Conservation (phyloP, 2,888 invertebrate genomes). For the Syrphus vitripennis region DNA sequence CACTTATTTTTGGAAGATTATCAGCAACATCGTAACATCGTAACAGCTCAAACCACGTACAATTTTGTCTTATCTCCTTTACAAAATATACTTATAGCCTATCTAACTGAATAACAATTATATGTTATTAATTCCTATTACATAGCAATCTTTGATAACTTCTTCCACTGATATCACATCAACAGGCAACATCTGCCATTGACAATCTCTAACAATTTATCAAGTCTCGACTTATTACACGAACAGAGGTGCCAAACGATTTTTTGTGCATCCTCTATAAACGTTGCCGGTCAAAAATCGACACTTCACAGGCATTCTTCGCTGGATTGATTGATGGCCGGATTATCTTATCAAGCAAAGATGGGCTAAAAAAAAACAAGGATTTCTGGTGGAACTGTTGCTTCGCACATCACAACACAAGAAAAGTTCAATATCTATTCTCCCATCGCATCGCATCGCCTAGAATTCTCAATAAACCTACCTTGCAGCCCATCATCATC, state of each 20-base stretch:
- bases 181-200: neutral
- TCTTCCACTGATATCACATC: too few species aligned
- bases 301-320: neutral
- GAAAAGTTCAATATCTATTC: neutral
- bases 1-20: too few species aligned
- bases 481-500: neutral
- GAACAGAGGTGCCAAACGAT: neutral
- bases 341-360: neutral
- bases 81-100: too few species aligned
- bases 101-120: too few species aligned
- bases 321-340: slow-evolving; percentile 6
- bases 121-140: too few species aligned
- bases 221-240: neutral
- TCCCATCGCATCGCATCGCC: neutral
- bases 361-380: neutral
- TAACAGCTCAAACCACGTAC: too few species aligned
- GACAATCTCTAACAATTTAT: slow-evolving; percentile 9
- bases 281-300: neutral
- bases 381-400: slow-evolving; percentile 2
- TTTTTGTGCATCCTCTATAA: neutral
- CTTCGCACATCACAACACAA: neutral
- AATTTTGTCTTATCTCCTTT: too few species aligned
- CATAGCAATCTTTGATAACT: too few species aligned
- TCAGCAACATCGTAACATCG: too few species aligned
- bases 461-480: neutral